Evolutionary conservation across 2,113 vertebrate species (phyloP).

Genomic region (Phrynocephalus versicolor): DNA sequence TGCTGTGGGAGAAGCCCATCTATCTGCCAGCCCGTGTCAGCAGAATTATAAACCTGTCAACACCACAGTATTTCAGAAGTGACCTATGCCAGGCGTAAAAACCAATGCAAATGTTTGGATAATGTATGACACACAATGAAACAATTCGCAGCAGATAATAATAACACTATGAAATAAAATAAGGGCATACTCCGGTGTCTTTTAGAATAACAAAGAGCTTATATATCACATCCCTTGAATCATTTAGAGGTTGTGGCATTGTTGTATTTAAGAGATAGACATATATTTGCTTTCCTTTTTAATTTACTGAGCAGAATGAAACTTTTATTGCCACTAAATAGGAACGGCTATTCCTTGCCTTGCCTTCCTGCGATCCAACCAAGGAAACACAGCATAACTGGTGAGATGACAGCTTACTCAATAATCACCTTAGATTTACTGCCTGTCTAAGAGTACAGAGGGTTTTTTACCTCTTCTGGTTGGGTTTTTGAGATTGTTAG

Average conservation of each 20-base stretch:
- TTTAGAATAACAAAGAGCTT: constrained; percentile 47
- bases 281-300: constrained; percentile 6
- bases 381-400: neutral
- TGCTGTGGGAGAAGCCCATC: constrained; percentile 46
- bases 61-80: constrained; percentile 62
- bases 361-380: neutral
- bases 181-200: constrained; percentile 35
- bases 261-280: neutral
- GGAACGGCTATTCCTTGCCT: neutral
- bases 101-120: constrained; percentile 56
- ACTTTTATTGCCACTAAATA: neutral
- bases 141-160: constrained; percentile 57
- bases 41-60: constrained; percentile 73
- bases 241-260: neutral
- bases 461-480: neutral
- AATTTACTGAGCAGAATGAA: constrained; percentile 22
- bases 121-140: constrained; percentile 61
- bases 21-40: constrained; percentile 66
- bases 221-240: constrained; percentile 28
- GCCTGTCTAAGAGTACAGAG: neutral
- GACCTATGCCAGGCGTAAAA: constrained; percentile 62
- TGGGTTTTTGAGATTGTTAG: no score
- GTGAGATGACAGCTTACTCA: neutral
- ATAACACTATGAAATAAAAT: constrained; percentile 49
- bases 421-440: neutral